phyloP scores from a whole-genome alignment of 2,888 invertebrate species.

The Macrophya alboannulata region DNA sequence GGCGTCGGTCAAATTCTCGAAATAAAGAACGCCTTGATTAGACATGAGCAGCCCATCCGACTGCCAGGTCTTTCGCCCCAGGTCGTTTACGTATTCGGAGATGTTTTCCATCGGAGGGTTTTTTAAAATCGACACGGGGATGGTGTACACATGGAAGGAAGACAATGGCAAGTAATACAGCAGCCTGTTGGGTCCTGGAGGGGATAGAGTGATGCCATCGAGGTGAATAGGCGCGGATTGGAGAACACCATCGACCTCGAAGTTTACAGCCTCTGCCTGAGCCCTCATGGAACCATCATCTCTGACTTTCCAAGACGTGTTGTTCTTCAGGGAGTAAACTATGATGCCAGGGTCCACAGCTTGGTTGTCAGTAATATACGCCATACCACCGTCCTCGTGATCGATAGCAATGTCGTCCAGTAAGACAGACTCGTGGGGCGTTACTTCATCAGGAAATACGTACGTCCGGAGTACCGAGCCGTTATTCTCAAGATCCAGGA shows the following conservation, averaged over 20 bases:
- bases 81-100: constrained; percentile 44
- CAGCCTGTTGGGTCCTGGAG: constrained; percentile 73
- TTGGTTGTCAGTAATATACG: constrained; percentile 78
- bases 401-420: constrained; percentile 89
- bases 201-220: constrained; percentile 88
- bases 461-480: constrained; percentile 81
- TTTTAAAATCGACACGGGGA: constrained; percentile 84
- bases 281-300: too few species aligned
- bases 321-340: too few species aligned
- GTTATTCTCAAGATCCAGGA: constrained; percentile 85
- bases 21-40: constrained; percentile 81
- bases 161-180: constrained; percentile 88
- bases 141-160: constrained; percentile 85
- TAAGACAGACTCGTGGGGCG: constrained; percentile 83
- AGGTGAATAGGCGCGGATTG: constrained; percentile 82
- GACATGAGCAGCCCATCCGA: too few species aligned
- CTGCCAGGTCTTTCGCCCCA: too few species aligned
- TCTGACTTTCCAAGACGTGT: too few species aligned
- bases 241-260: constrained; percentile 64
- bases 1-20: constrained; percentile 86
- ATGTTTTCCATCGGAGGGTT: constrained; percentile 81
- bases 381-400: constrained; percentile 85
- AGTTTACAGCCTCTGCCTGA: too few species aligned
- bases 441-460: constrained; percentile 84
- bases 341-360: too few species aligned